These are phyloP conservation scores for Caenorhabditis auriculariae DNA, from an alignment of 2,888 invertebrate species.

Conservation along the genomic window DNA sequence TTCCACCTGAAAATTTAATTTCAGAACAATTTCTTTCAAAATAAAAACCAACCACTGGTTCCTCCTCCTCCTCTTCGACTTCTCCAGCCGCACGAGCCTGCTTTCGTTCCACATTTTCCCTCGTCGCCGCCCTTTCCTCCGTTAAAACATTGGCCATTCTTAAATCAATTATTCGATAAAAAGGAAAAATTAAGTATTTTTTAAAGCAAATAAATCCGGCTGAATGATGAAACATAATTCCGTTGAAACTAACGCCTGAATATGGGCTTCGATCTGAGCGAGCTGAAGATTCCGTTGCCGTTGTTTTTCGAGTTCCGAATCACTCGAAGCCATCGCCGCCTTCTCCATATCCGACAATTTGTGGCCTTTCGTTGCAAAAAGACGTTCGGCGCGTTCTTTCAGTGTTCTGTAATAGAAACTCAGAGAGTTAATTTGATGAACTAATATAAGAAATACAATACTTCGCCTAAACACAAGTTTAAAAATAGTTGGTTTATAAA, in stretches of 20 bases:
- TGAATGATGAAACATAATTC: neutral
- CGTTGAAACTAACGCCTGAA: constrained; percentile 7
- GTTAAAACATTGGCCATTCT: constrained; percentile 51
- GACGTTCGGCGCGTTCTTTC: constrained; percentile 91
- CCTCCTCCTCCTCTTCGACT: constrained; percentile 73
- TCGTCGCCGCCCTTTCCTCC: constrained; percentile 84
- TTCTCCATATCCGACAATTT: constrained; percentile 82
- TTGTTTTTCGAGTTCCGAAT: constrained; percentile 40
- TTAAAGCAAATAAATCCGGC: constrained; percentile 67
- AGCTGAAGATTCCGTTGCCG: constrained; percentile 19
- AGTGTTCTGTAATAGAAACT: constrained; percentile 70
- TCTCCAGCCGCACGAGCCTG: constrained; percentile 74
- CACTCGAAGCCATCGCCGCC: constrained; percentile 72
- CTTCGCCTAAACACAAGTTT: too few species aligned
- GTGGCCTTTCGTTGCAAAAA: constrained; percentile 90
- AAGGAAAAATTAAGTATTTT: constrained; percentile 73
- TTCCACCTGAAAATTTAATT: constrained; percentile 24
- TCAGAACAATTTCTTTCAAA: neutral
- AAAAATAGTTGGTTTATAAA: too few species aligned
- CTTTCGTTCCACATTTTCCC: constrained; percentile 96
- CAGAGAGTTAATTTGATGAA: neutral
- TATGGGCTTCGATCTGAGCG: constrained; percentile 20
- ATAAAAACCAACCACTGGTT: constrained; percentile 16
- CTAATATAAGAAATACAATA: too few species aligned
- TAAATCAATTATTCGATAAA: constrained; percentile 11